Evolutionary conservation across 1,140 invertebrate species (phyloP), one percentile per base, ranked within the genome.

Genomic region (Araneus ventricosus): DNA sequence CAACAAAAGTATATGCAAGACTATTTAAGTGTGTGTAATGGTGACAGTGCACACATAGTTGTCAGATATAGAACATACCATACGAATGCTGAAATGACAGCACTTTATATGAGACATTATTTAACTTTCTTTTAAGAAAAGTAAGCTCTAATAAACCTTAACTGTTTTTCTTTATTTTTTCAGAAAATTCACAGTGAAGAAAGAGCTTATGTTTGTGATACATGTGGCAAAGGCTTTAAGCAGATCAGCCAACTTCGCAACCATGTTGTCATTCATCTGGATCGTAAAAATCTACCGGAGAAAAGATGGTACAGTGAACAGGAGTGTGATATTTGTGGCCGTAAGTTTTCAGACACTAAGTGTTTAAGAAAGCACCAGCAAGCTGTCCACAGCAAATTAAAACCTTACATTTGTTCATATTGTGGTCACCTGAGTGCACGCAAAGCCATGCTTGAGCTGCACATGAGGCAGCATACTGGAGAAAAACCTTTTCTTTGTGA

Each of bases 401-500:
- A 97, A 94, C 97, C 97, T 0, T 98, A 97, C 94, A 96, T 97
- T 57, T 98, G 97, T 94, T 96, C 96, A 92, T 97, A 97, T 88
- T 98, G 97, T 95, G 97, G 97, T 14, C 97, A 98, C 94, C 97
- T 97, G 86, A 97, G 97, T 75, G 96, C 95, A 14, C 93, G 95
- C 30, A 95, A 96, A 88, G 95, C 95, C 10, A 96, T 96, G 95
- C 93, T 97, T 22, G 96, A 97, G 94, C 95, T 98, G 70, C 97
- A 98, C 95, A 95, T 97, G 94, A 95, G 97, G 75, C 97, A 96
- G 75, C 97, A 97, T 94, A 97, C 97, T 2, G 97, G 97, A 94
- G 97, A 97, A 94, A 98, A 98, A 94, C 98, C 98, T 0, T 98
- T 98, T 95, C 96, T 96, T 37, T 99, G 98, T 95, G 96, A 97